These are phyloP conservation scores for Zosterops hypoxanthus DNA, from an alignment of 2,113 vertebrate genomes.

Conservation along the genomic window DNA sequence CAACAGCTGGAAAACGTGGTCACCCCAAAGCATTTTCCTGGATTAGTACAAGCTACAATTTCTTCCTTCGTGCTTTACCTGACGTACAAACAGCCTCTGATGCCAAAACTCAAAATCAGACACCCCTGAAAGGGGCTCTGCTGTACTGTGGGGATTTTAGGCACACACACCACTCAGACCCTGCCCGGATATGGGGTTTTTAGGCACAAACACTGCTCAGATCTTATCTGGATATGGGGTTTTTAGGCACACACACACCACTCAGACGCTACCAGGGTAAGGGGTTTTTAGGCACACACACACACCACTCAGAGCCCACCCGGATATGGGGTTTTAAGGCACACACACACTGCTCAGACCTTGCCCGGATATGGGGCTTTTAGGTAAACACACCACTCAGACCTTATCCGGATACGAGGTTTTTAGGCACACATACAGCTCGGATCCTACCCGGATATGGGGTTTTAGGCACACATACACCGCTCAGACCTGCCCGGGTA, in stretches of 20 bases:
- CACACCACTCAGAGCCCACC: not conserved
- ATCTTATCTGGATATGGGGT: not conserved
- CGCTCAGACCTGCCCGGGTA: too few species aligned
- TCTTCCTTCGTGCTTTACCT: not conserved
- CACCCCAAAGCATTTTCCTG: not conserved
- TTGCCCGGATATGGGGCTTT: not conserved
- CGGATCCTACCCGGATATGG: not conserved
- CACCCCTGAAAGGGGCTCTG: rapidly evolving
- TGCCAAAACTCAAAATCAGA: not conserved
- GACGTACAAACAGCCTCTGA: rapidly evolving
- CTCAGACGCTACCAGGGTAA: not conserved
- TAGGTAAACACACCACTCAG: not conserved
- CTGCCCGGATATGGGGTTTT: not conserved
- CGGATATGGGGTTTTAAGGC: not conserved
- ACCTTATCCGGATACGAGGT: rapidly evolving
- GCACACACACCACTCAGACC: not conserved
- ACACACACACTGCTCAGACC: not conserved
- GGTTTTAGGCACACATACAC: not conserved
- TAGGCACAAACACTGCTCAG: not conserved
- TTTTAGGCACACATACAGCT: not conserved
- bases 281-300: not conserved
- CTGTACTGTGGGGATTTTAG: not conserved
- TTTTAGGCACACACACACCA: not conserved
- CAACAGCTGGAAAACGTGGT: not conserved
- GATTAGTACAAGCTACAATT: rapidly evolving